These are phyloP conservation scores for Scylla paramamosain DNA, from an alignment of 1,140 invertebrate species.

Conservation along the genomic window DNA sequence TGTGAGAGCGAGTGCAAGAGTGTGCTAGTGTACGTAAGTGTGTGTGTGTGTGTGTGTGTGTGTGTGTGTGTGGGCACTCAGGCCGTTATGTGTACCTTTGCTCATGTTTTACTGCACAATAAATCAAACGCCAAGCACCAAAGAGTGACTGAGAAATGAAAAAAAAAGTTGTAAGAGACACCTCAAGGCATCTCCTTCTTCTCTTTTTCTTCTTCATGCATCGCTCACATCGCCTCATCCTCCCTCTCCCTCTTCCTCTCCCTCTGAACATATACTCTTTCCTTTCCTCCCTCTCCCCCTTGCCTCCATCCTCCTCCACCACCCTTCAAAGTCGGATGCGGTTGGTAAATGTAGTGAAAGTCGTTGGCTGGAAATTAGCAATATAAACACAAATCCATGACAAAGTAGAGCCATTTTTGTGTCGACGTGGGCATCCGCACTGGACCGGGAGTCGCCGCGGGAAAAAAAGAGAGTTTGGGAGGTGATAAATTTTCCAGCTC, in stretches of 20 bases:
- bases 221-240: background rate
- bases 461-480: background rate
- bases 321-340: background rate
- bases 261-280: no score
- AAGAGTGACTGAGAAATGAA: background rate
- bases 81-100: slow-evolving; percentile 10
- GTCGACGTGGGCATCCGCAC: background rate
- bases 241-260: background rate
- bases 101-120: slow-evolving; percentile 14
- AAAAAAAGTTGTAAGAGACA: background rate
- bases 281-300: no score
- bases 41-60: slow-evolving; percentile 20
- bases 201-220: background rate
- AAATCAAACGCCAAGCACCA: slow-evolving; percentile 11
- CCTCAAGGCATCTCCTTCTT: background rate
- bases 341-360: background rate
- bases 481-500: background rate
- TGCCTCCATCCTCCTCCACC: no score
- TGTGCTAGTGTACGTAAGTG: background rate
- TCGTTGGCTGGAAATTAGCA: background rate
- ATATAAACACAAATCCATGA: slow-evolving; percentile 16
- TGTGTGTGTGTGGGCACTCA: background rate
- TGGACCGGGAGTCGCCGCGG: background rate
- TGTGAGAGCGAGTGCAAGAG: background rate
- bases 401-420: background rate